These are phyloP conservation scores for Coregonus sp. DNA, from an alignment of 2,797 vertebrate genomes.

Conservation along the genomic window DNA sequence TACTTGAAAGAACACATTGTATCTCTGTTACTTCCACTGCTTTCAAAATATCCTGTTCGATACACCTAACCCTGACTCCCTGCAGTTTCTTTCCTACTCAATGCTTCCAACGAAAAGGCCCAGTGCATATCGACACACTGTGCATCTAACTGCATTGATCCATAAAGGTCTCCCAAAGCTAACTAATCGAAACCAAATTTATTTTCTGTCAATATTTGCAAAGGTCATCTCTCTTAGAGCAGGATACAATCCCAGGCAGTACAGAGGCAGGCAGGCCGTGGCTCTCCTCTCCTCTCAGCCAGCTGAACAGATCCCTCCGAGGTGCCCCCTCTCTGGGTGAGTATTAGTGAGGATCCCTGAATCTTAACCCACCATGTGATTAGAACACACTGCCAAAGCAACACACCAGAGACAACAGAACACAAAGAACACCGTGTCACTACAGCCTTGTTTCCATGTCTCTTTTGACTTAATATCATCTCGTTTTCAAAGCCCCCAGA, in stretches of 20 bases:
- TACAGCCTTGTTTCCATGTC: conserved; percentile 59
- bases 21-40: conserved; percentile 30
- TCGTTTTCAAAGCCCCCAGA: conserved; percentile 71
- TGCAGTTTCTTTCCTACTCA: conserved; percentile 39
- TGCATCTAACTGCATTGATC: conserved; percentile 80
- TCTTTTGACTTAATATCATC: conserved; percentile 74
- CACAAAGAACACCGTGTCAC: conserved; percentile 74
- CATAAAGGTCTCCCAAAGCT: conserved; percentile 76
- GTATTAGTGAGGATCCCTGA: conserved; percentile 58
- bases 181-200: conserved; percentile 81
- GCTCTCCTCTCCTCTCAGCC: conserved; percentile 58
- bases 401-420: conserved; percentile 70
- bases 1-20: conserved; percentile 13
- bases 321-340: conserved; percentile 65
- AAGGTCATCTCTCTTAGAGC: conserved; percentile 79
- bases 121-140: conserved; percentile 67
- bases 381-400: conserved; percentile 70
- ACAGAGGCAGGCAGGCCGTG: conserved; percentile 20
- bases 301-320: conserved; percentile 62
- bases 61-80: conserved; percentile 66
- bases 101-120: conserved; percentile 42
- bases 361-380: conserved; percentile 75
- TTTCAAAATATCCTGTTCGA: conserved; percentile 63
- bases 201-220: conserved; percentile 81
- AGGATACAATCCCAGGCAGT: conserved; percentile 35